Evolutionary conservation across 2,797 vertebrate genomes (phyloP).

Genomic region (Enteromius afrohamiltoni): DNA sequence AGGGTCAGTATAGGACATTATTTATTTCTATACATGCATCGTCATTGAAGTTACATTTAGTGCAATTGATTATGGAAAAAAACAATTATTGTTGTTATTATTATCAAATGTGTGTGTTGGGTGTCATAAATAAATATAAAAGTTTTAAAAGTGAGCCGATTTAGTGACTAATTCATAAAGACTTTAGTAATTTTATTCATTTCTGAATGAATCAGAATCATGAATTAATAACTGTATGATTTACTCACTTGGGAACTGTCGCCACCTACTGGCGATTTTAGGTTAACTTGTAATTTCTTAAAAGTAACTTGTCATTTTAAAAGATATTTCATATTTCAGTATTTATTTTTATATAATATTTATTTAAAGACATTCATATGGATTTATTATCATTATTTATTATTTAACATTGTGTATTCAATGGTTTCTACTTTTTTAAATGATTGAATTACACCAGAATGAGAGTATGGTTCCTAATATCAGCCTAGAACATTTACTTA

Average conservation of each 20-base stretch:
- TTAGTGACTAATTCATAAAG: background rate
- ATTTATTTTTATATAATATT: background rate
- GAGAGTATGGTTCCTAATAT: no score
- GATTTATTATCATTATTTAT: background rate
- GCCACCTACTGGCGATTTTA: background rate
- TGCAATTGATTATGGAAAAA: background rate
- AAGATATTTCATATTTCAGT: background rate
- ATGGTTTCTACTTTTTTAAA: background rate
- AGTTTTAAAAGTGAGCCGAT: background rate
- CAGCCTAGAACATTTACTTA: no score
- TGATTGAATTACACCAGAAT: background rate
- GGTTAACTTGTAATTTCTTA: no score
- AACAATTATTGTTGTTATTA: background rate
- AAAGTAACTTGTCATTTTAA: no score
- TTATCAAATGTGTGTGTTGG: background rate
- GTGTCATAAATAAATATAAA: no score
- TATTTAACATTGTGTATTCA: background rate
- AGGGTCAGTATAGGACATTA: conserved; percentile 75
- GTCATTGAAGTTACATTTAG: background rate
- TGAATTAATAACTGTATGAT: background rate
- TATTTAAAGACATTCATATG: background rate
- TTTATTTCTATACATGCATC: background rate
- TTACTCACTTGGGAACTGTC: background rate
- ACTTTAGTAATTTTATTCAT: background rate
- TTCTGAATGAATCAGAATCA: background rate